A percentile compares a stretch with the other conserved stretches of the same genome.
Conservation (phyloP, 2,888 invertebrate genomes). For the Salticus scenicus region DNA sequence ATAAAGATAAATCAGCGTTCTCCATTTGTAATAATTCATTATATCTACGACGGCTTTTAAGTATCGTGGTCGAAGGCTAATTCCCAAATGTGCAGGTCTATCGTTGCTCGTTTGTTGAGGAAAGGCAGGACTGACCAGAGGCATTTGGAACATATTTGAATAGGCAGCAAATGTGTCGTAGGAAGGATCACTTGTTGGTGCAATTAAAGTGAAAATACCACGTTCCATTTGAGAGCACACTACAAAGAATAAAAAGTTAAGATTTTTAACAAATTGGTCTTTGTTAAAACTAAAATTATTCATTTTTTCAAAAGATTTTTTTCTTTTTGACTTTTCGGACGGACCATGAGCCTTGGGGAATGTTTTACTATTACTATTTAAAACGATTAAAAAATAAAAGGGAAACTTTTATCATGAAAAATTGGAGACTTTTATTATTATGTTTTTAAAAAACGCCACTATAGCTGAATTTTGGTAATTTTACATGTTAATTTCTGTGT, state of each 20-base stretch:
- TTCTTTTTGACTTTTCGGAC: no score
- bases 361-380: no score
- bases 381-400: no score
- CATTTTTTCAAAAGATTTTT: no score
- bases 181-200: conserved; percentile 92
- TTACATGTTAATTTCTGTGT: no score
- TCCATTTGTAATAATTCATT: conserved; percentile 93
- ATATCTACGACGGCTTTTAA: conserved; percentile 96
- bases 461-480: no score
- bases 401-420: no score
- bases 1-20: conserved; percentile 90
- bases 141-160: conserved; percentile 89
- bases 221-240: conserved; percentile 93
- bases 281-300: no score
- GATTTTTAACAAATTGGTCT: no score
- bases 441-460: no score
- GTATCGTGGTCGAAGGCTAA: conserved; percentile 94
- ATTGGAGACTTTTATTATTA: no score
- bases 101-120: conserved; percentile 60
- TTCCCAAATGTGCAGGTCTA: conserved; percentile 78
- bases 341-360: no score
- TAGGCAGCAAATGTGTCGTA: conserved; percentile 95
- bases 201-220: conserved; percentile 92
- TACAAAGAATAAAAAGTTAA: conserved; percentile 78
- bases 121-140: conserved; percentile 69